Base-by-base conservation (phyloP, 2,113 vertebrate species). In the Rhinogobius similis region DNA sequence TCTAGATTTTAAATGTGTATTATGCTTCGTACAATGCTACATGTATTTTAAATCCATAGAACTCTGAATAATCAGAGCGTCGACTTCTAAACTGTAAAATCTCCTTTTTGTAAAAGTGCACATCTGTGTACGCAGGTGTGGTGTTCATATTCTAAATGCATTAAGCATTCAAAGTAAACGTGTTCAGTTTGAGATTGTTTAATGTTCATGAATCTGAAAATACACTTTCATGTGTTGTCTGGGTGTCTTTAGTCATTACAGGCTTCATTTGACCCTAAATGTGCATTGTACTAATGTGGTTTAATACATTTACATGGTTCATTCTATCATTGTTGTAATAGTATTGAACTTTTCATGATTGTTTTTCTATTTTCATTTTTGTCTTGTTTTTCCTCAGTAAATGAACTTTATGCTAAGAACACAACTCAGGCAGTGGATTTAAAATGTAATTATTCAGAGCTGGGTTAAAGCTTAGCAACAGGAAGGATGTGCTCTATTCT, bases 401-500 rank as follows among this genome's bases (percentile, higher is more conserved):
- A 66, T 76, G 65, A 72, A 78, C 68, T 63, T 68, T 73, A 52
- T 68, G 70, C 70, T 82, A 68, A 62, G 74, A 79, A 65, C 65
- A 58, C 66, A 39, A 59, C 65, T 87, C 84, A 77, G 81, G 83
- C 70, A 82, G 79, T 82, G 86, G 59, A 76, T 83, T 73, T 44
- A 23, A 38, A 32, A 39, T 23, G 1, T 21, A 73, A 69, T 73
- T 76, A 44, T 72, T 77, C 50, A 71, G 67, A 48, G 75, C 43
- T 76, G 78, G 29, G 75, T 86, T 85, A 50, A 80, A 72, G 86
- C 81, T 83, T 83, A 83, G 79, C 46, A 50, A 41, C 39, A 88
- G 79, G 79, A 52, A 46, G 78, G 78, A 78, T 87, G 83, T 88
- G 87, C 86, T 90, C 83, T 90, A 85, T 52, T 72, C 10, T 76